These are phyloP conservation scores for Alviniconcha strummeri DNA, from an alignment of 2,888 invertebrate species.

Conservation along the genomic window DNA sequence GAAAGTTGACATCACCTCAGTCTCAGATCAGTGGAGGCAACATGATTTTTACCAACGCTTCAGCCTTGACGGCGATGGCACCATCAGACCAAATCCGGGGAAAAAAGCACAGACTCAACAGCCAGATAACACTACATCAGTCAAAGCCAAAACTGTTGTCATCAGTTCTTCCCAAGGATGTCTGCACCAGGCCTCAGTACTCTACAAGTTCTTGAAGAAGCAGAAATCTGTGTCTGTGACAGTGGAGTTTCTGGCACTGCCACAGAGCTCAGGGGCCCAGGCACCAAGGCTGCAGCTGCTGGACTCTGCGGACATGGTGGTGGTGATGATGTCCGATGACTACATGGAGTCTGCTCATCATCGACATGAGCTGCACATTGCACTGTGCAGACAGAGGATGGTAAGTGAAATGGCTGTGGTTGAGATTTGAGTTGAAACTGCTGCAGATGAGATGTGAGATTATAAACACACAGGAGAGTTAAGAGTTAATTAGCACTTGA, in stretches of 20 bases:
- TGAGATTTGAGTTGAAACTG: not conserved
- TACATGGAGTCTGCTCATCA: conserved; percentile 54
- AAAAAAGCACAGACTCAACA: too few relatives aligned
- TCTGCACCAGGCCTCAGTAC: conserved; percentile 39
- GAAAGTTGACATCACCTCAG: not conserved
- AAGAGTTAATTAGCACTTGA: too few relatives aligned
- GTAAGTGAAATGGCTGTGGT: conserved; percentile 5
- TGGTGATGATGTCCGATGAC: conserved; percentile 61
- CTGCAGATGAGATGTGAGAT: too few relatives aligned
- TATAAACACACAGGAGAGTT: conserved; percentile 27
- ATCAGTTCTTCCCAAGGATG: conserved; percentile 41
- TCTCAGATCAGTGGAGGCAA: conserved; percentile 24
- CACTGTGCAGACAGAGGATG: conserved; percentile 57
- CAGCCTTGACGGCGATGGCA: too few relatives aligned
- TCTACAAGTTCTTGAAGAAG: conserved; percentile 21
- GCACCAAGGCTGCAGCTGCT: conserved; percentile 35
- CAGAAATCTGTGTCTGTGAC: not conserved
- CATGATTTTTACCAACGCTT: conserved; percentile 17
- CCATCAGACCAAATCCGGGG: too few relatives aligned
- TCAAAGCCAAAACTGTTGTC: conserved; percentile 22
- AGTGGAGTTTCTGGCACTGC: conserved; percentile 15
- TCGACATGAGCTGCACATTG: conserved; percentile 63
- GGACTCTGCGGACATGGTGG: conserved; percentile 56
- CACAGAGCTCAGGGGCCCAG: not conserved
- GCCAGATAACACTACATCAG: too few relatives aligned